Evolutionary conservation across 2,888 invertebrate genomes (phyloP), one percentile per base, ranked within the genome.

Genomic region (Petrolisthes manimaculis): DNA sequence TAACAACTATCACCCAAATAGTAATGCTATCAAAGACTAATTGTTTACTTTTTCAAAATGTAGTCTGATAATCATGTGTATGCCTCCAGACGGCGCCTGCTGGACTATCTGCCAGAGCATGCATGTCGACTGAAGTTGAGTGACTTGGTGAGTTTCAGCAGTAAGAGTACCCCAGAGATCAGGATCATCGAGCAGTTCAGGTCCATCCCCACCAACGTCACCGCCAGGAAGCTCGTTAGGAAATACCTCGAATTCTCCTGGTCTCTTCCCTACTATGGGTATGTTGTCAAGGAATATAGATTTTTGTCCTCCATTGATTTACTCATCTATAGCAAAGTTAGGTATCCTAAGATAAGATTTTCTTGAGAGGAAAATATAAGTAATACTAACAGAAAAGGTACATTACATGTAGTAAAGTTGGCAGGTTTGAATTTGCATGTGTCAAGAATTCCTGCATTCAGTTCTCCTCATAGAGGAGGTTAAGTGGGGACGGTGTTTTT

Each of bases 221-320:
- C 97, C 84, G 96, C 97, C 5, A 94, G 96, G 89, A 97, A 97
- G 92, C 94, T 98, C 89, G 95, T 97, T 92, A 95, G 96, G 92
- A 97, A 97, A 93, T 98, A 98, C 94, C 94, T 98, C 91, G 96
- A 97, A 92, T 96, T 97, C 92, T 97, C 97, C 92, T 96, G 98
- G 95, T 96, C 97, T 5, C 94, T 98, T 91, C 97, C 96, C 82
- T 97, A 96, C 93, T 98, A 97, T 93, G 98, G 98, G 96, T 96
- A 92, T 93, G 93, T 88, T 79, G 6, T 5, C 3, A 2, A 24
- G 75, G 4, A 4, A 75, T 2, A 24, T 8, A 78, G 78, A 55
- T 71, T 71, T n/a, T 37, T 37, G 37, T 37, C 37, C 37, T 37
- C 37, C 37, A 37, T 37, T 37, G 37, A 37, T 37, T 37, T 37